These are phyloP conservation scores for Psilopsiagon aurifrons DNA, from an alignment of 2,113 vertebrate species.

Conservation along the genomic window DNA sequence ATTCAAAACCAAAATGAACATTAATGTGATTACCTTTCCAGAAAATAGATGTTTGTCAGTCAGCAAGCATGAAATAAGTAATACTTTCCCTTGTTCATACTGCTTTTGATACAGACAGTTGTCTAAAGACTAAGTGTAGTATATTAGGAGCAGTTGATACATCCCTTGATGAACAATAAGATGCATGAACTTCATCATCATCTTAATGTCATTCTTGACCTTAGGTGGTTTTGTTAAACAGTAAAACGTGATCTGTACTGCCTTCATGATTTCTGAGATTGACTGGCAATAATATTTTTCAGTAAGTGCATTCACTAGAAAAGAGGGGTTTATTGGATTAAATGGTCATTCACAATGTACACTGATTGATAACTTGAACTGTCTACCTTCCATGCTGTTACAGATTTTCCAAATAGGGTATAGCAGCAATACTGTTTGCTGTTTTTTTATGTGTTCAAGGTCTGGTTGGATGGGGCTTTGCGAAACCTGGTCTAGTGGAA, in stretches of 20 bases:
- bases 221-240: background rate
- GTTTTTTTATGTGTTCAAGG: background rate
- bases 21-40: background rate
- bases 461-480: background rate
- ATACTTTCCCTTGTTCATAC: background rate
- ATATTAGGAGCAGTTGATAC: background rate
- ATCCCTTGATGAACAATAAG: background rate
- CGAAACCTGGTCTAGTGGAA: background rate
- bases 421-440: background rate
- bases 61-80: background rate
- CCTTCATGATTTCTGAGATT: background rate
- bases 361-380: background rate
- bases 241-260: background rate
- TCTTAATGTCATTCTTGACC: background rate
- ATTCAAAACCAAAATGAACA: background rate
- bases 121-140: background rate
- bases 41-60: background rate
- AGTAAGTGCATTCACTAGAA: background rate
- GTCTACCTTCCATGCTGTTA: background rate
- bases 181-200: background rate
- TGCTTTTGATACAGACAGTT: background rate
- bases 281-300: background rate
- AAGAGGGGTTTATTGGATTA: background rate
- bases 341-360: background rate
- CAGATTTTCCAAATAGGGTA: background rate